These are phyloP conservation scores for Anabacerthia variegaticeps DNA, from an alignment of 2,797 vertebrate genomes.

Conservation along the genomic window DNA sequence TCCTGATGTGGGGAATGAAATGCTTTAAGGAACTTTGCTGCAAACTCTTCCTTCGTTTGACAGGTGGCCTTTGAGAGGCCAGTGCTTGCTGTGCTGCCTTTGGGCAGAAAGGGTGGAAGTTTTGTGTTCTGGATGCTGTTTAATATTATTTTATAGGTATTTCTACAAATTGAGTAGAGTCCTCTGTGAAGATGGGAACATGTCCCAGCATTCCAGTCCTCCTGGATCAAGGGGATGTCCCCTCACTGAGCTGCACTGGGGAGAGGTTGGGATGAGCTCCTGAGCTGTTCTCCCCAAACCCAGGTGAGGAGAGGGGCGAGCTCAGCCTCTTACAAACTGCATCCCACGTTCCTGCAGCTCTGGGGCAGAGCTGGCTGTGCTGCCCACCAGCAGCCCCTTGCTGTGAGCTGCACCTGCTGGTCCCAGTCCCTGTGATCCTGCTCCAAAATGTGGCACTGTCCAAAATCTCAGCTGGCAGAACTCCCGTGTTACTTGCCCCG, in stretches of 20 bases:
- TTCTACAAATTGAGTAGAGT: background rate
- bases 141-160: background rate
- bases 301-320: background rate
- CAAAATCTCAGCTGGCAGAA: background rate
- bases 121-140: background rate
- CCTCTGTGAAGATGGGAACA: background rate
- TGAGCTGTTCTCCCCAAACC: background rate
- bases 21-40: background rate
- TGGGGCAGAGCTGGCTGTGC: background rate
- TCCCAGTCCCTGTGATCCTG: background rate
- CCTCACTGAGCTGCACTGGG: background rate
- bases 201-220: rapidly evolving
- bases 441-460: background rate
- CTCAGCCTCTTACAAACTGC: background rate
- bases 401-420: background rate
- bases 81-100: background rate
- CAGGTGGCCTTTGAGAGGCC: background rate
- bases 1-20: background rate
- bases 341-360: background rate
- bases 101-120: background rate
- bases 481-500: background rate
- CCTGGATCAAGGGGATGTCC: rapidly evolving
- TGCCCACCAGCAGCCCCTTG: rapidly evolving
- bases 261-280: background rate
- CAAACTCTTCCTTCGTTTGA: background rate